Evolutionary conservation across 2,888 invertebrate species (phyloP).

Genomic region (Morpho achilles): DNA sequence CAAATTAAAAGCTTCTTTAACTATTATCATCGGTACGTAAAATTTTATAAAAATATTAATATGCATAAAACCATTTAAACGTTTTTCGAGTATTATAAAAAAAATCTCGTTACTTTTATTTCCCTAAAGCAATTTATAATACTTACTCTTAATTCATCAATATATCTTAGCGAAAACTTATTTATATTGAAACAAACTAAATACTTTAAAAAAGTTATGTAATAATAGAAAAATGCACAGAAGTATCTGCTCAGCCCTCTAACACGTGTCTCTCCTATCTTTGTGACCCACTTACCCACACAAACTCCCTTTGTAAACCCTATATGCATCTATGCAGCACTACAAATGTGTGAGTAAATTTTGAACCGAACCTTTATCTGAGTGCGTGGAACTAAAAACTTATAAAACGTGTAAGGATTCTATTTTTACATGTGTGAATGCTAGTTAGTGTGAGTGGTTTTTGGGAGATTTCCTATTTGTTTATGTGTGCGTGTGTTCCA

Average conservation of each 20-base stretch:
- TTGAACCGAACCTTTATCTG: slow-evolving; percentile 21
- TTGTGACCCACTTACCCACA: slow-evolving; percentile 73
- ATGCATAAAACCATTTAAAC: too few relatives aligned
- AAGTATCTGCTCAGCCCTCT: slow-evolving; percentile 65
- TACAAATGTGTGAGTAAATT: slow-evolving; percentile 42
- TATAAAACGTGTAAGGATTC: slow-evolving; percentile 3
- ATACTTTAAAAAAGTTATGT: slow-evolving; percentile 18
- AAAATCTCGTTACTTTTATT: too few relatives aligned
- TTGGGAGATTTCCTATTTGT: slow-evolving; percentile 31
- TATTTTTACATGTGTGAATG: slow-evolving; percentile 17
- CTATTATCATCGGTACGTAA: too few relatives aligned
- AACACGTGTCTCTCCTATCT: slow-evolving; percentile 76
- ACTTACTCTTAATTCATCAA: too few relatives aligned
- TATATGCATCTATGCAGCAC: slow-evolving; percentile 43
- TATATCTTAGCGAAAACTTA: too few relatives aligned
- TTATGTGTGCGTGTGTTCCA: slow-evolving; percentile 26
- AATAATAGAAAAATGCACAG: slow-evolving; percentile 35
- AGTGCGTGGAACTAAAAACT: slow-evolving; percentile 24
- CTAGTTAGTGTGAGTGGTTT: slow-evolving; percentile 33
- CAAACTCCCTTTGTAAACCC: slow-evolving; percentile 28
- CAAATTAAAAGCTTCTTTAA: too few relatives aligned
- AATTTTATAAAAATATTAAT: too few relatives aligned
- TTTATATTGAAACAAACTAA: too few relatives aligned
- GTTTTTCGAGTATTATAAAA: too few relatives aligned
- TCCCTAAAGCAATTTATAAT: too few relatives aligned